These are phyloP conservation scores for Plutella xylostella DNA, from an alignment of 2,888 invertebrate species.

Conservation along the genomic window DNA sequence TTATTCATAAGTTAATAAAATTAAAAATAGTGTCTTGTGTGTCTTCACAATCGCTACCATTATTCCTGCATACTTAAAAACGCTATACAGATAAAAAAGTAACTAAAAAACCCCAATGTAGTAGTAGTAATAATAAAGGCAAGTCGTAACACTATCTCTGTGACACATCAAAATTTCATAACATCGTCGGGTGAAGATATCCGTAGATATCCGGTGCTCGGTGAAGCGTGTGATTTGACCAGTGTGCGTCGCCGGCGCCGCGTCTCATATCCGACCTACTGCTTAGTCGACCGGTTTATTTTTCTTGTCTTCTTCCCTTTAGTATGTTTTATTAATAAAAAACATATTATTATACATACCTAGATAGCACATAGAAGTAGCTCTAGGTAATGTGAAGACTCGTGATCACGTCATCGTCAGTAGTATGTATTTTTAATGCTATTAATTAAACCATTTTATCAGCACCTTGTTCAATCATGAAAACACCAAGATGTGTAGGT, in stretches of 20 bases:
- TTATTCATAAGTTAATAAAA: too few relatives aligned
- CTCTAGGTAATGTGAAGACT: neutral
- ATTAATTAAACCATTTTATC: too few relatives aligned
- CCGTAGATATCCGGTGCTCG: slow-evolving; percentile 24
- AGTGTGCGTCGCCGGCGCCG: slow-evolving; percentile 27
- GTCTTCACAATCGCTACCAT: neutral
- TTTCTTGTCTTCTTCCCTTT: too few relatives aligned
- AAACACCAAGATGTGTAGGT: too few relatives aligned
- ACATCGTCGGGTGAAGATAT: slow-evolving; percentile 23
- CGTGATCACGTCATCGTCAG: neutral
- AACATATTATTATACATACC: too few relatives aligned
- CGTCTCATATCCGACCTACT: neutral
- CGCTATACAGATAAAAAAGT: neutral
- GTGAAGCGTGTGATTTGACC: slow-evolving; percentile 51
- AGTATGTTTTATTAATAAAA: too few relatives aligned
- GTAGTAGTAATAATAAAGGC: neutral
- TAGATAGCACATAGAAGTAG: neutral
- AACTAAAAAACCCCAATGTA: neutral
- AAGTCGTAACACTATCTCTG: slow-evolving; percentile 25
- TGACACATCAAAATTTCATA: too few relatives aligned
- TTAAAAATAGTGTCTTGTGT: too few relatives aligned
- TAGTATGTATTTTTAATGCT: neutral
- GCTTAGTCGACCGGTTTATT: neutral
- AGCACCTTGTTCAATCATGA: too few relatives aligned
- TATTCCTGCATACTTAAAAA: neutral